phyloP scores from a whole-genome alignment of 2,113 vertebrate species.

The Ondatra zibethicus region DNA sequence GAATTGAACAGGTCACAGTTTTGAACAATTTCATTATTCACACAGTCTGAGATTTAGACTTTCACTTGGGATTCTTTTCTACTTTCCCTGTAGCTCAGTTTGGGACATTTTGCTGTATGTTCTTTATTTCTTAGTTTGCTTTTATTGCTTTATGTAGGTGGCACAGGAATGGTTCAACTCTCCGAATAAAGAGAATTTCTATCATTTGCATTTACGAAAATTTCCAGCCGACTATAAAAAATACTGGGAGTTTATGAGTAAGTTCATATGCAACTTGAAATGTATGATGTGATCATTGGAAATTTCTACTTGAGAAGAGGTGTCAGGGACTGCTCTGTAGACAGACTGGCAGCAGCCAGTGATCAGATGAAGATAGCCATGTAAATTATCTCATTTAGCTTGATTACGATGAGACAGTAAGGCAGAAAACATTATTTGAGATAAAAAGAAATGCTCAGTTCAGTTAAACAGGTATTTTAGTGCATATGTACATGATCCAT shows the following conservation, averaged over 20 bases:
- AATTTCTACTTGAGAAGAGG: background rate
- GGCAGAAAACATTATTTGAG: background rate
- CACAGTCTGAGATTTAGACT: background rate
- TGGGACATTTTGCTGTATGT: constrained; percentile 26
- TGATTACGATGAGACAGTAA: background rate
- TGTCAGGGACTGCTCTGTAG: background rate
- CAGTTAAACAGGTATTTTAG: background rate
- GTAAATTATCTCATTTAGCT: background rate
- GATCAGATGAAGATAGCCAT: background rate
- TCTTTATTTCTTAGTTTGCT: constrained; percentile 64
- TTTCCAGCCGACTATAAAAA: constrained; percentile 82
- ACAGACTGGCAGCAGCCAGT: background rate
- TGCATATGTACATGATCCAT: background rate
- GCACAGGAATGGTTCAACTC: constrained; percentile 86
- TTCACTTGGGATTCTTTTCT: background rate
- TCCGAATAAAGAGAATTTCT: constrained; percentile 78
- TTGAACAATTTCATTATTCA: background rate
- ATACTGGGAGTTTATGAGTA: constrained; percentile 87
- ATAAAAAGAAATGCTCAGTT: background rate
- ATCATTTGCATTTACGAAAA: constrained; percentile 82
- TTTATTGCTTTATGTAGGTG: constrained; percentile 77
- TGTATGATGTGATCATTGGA: background rate
- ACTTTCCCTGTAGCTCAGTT: background rate
- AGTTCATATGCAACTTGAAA: constrained; percentile 41
- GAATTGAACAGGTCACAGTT: background rate